Conservation (phyloP, 1,140 invertebrate genomes). For the Drosophila auraria region DNA sequence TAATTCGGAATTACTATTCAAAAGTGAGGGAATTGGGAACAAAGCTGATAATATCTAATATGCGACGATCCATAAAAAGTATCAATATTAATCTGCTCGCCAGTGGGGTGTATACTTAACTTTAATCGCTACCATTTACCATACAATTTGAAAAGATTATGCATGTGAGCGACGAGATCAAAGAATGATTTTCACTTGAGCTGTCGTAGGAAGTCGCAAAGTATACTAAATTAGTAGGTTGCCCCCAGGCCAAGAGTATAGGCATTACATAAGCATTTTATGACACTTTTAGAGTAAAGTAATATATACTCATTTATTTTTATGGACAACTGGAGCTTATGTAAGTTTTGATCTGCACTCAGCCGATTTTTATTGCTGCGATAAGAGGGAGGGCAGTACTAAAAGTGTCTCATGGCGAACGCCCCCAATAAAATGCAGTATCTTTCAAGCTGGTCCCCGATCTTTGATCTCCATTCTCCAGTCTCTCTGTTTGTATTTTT, state of each 20-base stretch:
- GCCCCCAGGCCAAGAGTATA: background rate
- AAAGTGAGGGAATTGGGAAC: conserved; percentile 2
- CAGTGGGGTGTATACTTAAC: conserved; percentile 7
- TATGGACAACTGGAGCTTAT: background rate
- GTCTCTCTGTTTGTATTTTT: conserved; percentile 13
- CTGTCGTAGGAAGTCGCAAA: conserved; percentile 8
- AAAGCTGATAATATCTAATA: conserved; percentile 6
- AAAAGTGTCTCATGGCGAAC: conserved; percentile 17
- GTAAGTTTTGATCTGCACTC: background rate
- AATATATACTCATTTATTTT: conserved; percentile 9
- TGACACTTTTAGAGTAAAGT: conserved; percentile 10
- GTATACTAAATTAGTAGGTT: conserved; percentile 6
- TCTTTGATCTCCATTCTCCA: conserved; percentile 13
- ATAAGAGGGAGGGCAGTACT: conserved; percentile 2
- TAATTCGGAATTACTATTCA: conserved; percentile 17
- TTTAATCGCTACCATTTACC: conserved; percentile 10
- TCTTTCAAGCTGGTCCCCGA: background rate
- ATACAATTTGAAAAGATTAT: conserved; percentile 10
- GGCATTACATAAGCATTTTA: background rate
- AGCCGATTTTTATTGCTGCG: background rate
- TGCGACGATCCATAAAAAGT: conserved; percentile 14
- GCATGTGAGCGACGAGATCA: background rate
- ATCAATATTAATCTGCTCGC: background rate
- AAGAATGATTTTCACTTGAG: background rate
- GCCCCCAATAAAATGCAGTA: conserved; percentile 17